Evolutionary conservation across 2,888 invertebrate species (phyloP).

Genomic region (Mesoligia furuncula): DNA sequence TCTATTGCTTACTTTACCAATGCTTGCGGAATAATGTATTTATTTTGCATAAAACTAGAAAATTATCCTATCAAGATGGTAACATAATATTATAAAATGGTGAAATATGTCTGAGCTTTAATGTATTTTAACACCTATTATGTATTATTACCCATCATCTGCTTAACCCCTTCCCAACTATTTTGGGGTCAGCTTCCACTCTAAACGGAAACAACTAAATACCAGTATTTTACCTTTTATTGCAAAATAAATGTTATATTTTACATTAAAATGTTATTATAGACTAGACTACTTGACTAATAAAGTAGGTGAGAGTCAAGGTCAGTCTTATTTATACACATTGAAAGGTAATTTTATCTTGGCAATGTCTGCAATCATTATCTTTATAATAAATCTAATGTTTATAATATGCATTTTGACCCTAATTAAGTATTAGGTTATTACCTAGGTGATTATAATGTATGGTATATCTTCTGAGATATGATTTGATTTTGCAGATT

Average conservation of each 20-base stretch:
- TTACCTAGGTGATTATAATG: background rate
- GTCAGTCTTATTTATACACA: constrained; percentile 38
- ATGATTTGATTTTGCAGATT: background rate
- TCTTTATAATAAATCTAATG: background rate
- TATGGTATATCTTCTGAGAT: background rate
- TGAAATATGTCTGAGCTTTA: too few species aligned
- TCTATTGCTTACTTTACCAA: too few species aligned
- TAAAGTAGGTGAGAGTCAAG: constrained; percentile 9
- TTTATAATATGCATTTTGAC: background rate
- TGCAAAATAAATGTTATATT: too few species aligned
- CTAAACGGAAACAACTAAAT: too few species aligned
- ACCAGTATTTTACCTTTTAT: too few species aligned
- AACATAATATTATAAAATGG: too few species aligned
- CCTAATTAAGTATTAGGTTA: background rate
- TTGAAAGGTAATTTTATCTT: background rate
- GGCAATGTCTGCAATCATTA: background rate
- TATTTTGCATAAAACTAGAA: background rate
- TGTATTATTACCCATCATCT: too few species aligned
- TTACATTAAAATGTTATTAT: background rate
- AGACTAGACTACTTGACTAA: background rate
- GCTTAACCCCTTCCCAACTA: too few species aligned
- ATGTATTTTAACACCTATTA: too few species aligned
- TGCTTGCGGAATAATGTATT: background rate
- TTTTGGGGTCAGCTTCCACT: too few species aligned
- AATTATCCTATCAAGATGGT: background rate